Conservation (phyloP, 2,113 vertebrate genomes). For the Rhabdomys dilectus region DNA sequence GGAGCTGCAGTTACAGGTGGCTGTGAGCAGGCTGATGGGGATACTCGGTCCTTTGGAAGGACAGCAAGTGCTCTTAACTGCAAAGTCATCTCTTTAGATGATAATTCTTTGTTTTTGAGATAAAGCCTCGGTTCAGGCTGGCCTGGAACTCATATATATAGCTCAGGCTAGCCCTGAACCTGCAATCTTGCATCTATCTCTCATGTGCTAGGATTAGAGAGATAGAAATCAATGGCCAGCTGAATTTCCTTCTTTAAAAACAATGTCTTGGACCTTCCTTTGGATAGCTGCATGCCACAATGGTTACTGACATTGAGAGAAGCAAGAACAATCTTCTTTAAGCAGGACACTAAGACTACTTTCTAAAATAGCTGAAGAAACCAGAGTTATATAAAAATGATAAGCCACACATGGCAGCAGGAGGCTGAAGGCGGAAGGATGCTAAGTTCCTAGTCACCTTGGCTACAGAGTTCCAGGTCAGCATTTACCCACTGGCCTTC, state of each 20-base stretch:
- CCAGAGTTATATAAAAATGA: constrained; percentile 37
- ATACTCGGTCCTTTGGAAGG: neutral
- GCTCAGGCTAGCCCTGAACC: neutral
- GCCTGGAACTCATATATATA: neutral
- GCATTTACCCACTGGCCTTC: neutral
- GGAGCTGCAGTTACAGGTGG: neutral
- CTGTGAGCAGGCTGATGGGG: neutral
- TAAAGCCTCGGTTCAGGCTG: neutral
- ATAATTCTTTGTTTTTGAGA: neutral
- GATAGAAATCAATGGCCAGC: neutral
- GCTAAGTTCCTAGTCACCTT: no score
- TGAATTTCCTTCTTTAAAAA: constrained; percentile 31
- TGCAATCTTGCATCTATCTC: neutral
- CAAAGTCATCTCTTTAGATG: neutral
- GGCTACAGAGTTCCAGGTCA: neutral
- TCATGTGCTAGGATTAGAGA: neutral
- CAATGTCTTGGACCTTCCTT: neutral
- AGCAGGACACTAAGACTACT: neutral
- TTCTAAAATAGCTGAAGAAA: constrained; percentile 48
- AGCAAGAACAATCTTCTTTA: neutral
- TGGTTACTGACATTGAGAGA: neutral
- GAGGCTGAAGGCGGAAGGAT: no score
- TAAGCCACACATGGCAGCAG: neutral
- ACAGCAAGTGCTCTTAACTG: neutral
- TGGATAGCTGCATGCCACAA: neutral